Evolutionary conservation across 2,888 invertebrate genomes (phyloP).

Genomic region (Atherix ibis): DNA sequence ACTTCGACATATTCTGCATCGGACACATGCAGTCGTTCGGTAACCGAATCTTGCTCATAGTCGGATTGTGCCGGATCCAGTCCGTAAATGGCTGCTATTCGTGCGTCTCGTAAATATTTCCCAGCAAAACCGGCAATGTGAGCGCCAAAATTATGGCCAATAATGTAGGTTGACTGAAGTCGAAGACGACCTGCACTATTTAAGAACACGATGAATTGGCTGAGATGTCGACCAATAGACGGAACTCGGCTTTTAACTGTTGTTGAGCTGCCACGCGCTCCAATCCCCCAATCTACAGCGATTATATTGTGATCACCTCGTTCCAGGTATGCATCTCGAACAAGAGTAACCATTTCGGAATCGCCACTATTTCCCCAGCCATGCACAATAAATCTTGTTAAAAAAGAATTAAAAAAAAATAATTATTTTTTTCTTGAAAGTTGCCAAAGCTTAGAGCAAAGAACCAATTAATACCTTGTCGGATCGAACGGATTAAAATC

Average conservation of each 20-base stretch:
- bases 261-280: constrained; percentile 30
- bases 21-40: background rate
- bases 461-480: too few relatives aligned
- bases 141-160: constrained; percentile 2
- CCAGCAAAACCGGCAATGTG: background rate
- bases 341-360: constrained; percentile 17
- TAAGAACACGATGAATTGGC: constrained; percentile 26
- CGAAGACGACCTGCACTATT: constrained; percentile 32
- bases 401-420: too few relatives aligned
- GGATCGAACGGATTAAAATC: too few relatives aligned
- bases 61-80: background rate
- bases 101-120: background rate
- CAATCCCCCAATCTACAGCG: constrained; percentile 42
- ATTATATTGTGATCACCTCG: constrained; percentile 42
- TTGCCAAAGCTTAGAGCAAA: too few relatives aligned
- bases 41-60: background rate
- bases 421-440: too few relatives aligned
- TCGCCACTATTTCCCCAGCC: constrained; percentile 41
- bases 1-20: background rate
- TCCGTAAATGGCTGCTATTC: background rate
- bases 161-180: constrained; percentile 15
- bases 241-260: constrained; percentile 30
- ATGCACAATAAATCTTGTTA: constrained; percentile 30
- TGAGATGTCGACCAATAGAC: constrained; percentile 19
- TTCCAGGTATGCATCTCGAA: constrained; percentile 36